These are phyloP conservation scores for Hylaeus volcanicus DNA, from an alignment of 1,140 invertebrate species.

Conservation along the genomic window DNA sequence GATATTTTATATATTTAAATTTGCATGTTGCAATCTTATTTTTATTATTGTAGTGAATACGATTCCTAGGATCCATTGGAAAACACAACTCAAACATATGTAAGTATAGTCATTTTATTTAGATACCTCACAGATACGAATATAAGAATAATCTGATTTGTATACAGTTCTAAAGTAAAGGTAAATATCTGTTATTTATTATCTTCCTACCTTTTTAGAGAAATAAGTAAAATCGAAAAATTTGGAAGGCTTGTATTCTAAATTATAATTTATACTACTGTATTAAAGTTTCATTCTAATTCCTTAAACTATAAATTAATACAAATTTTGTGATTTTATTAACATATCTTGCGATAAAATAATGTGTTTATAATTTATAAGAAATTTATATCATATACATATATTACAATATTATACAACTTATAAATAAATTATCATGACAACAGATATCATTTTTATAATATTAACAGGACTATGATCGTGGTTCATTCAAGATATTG, in stretches of 20 bases:
- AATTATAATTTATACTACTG: not conserved
- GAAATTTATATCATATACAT: not conserved
- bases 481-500: not conserved
- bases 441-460: not conserved
- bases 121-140: not conserved
- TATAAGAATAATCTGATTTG: constrained; percentile 25
- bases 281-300: not conserved
- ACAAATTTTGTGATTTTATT: constrained; percentile 9
- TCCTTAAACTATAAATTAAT: not conserved
- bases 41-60: not conserved
- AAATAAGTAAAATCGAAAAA: not conserved
- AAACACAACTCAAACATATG: not conserved
- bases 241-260: not conserved
- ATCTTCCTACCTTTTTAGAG: not conserved
- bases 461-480: not conserved
- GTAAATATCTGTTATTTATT: constrained; percentile 3
- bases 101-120: not conserved
- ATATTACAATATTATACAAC: constrained; percentile 27
- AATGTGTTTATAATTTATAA: not conserved
- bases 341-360: not conserved
- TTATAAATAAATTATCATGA: constrained; percentile 1
- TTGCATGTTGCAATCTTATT: not conserved
- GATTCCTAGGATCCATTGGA: not conserved
- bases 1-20: too few species aligned
- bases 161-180: not conserved